Base-by-base conservation (phyloP, 2,797 vertebrate species). In the Oryzias sinensis region DNA sequence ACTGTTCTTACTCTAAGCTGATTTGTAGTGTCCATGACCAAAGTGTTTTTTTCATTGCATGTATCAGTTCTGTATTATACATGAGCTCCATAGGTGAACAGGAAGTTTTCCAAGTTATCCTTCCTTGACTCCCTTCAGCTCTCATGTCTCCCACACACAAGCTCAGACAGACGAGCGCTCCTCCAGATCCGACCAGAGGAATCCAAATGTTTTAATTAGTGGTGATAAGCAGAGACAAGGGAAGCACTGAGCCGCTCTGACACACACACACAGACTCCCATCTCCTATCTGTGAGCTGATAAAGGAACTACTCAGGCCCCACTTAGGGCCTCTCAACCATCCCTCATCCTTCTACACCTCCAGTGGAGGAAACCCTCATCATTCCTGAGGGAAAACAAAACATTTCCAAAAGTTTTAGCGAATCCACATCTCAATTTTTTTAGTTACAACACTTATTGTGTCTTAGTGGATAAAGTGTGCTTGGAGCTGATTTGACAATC, bases 201-300 rank as follows among this genome's bases (percentile, higher is more conserved):
- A 90, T 91, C 85, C 82, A 88, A 85, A 91, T 91, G 90, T 92
- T 92, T 92, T 90, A 92, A 93, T 93, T 91, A 88, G 81, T 5
- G 3, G 65, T 69, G 91, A 93, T 92, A 92, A 92, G 88, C 56
- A 45, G 68, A 89, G 85, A 90, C 88, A 90, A 90, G 87, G 81
- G 84, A 75, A 70, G 82, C 71, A 87, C 65, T 88, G 84, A 90
- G 76, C 68, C 70, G 60, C 75, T 80, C 71, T 67, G 79, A 83
- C 76, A 83, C 25, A 49, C 46, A 53, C 20, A 43, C 16, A 24
- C 40, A 53, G 17, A 46, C 46, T 50, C 47, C 43, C 53, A 57
- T 73, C 77, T 86, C 65, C 71, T 89, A 90, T 92, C 88, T 80
- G 73, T 1, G 5, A 49, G 53, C 72, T 79, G 87, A 91, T 89